phyloP scores from a whole-genome alignment of 1,140 invertebrate genomes.

The Teleopsis dalmanni region DNA sequence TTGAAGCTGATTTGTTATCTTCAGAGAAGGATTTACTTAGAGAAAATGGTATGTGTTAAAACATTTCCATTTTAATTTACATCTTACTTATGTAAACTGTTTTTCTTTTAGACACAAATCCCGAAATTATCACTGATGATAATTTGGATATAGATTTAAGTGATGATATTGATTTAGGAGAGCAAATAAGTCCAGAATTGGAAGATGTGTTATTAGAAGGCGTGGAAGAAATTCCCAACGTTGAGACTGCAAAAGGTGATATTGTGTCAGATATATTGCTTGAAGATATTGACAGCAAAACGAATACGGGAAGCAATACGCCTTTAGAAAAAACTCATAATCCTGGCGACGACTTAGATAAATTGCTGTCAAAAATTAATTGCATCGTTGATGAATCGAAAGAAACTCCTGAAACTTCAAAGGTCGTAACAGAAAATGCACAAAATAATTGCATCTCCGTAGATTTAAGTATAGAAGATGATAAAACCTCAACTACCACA shows the following conservation, averaged over 20 bases:
- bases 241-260: not conserved
- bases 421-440: not conserved
- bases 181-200: constrained; percentile 8
- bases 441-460: not conserved
- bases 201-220: constrained; percentile 12
- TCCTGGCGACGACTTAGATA: constrained; percentile 16
- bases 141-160: no score
- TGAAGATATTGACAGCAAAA: not conserved
- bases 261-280: not conserved
- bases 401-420: not conserved
- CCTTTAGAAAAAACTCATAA: not conserved
- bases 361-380: constrained; percentile 15
- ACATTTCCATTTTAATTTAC: no score
- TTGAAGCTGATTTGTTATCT: no score
- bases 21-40: no score
- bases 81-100: no score
- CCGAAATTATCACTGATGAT: no score
- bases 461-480: not conserved
- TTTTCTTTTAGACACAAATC: no score
- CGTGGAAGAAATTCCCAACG: constrained; percentile 7
- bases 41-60: no score
- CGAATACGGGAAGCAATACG: constrained; percentile 1
- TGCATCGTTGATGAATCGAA: constrained; percentile 9
- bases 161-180: constrained; percentile 9
- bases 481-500: no score